phyloP scores from a whole-genome alignment of 2,888 invertebrate species.

The Hirtodrosophila duncani region DNA sequence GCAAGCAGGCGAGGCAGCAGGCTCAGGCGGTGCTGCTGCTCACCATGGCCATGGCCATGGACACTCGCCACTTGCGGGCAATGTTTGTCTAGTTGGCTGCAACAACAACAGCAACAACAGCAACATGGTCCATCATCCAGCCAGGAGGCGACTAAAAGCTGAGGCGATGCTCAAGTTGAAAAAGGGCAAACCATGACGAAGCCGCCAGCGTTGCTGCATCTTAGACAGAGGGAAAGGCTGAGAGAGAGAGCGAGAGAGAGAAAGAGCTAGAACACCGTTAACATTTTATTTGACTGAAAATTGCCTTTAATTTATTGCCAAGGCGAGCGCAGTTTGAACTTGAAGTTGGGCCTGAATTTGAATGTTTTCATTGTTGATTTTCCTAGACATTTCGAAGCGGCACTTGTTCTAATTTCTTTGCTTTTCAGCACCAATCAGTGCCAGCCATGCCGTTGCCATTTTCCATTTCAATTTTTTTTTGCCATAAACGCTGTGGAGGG shows the following conservation, averaged over 20 bases:
- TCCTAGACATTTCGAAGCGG: conserved; percentile 46
- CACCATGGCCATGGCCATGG: conserved; percentile 11
- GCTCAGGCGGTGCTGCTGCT: conserved; percentile 7
- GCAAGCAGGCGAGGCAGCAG: conserved; percentile 10
- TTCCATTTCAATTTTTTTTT: neutral
- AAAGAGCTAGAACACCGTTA: conserved; percentile 65
- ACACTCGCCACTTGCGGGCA: conserved; percentile 14
- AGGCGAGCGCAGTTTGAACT: conserved; percentile 41
- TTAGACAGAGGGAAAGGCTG: too few species aligned
- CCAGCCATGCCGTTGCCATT: conserved; percentile 5
- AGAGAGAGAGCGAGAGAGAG: too few species aligned
- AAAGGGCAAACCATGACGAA: conserved; percentile 57
- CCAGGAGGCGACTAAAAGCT: conserved; percentile 3
- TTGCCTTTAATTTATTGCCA: conserved; percentile 73
- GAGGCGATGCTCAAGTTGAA: conserved; percentile 46
- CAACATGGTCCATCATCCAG: conserved; percentile 60
- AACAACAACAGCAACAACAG: conserved; percentile 29
- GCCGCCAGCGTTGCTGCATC: conserved; percentile 37
- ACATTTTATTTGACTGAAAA: conserved; percentile 72
- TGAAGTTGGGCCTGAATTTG: conserved; percentile 18
- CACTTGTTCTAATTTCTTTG: conserved; percentile 70
- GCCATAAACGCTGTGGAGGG: neutral
- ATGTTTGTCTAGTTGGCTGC: conserved; percentile 36
- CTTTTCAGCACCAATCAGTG: conserved; percentile 68
- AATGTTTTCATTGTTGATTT: conserved; percentile 72